Base-by-base conservation (phyloP, 2,113 vertebrate genomes). In the Perccottus glenii region DNA sequence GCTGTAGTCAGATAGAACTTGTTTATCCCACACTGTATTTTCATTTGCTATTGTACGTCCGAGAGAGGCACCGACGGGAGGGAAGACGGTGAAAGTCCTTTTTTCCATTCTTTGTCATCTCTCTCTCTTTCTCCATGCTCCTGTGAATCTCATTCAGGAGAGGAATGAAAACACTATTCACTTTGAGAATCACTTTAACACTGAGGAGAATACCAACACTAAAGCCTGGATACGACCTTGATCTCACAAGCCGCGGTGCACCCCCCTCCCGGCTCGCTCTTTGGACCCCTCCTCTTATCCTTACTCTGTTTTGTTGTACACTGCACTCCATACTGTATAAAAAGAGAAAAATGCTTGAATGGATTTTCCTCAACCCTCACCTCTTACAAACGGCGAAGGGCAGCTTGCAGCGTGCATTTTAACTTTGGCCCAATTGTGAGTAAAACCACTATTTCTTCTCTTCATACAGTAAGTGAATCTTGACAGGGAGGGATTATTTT, bases 101-200 rank as follows among this genome's bases (percentile, higher is more conserved):
- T 81, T 69, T 67, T 81, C 73, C 14, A 33, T 55, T 43, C 40
- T 79, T 78, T 83, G 81, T 81, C 72, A 64, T 79, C 60, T 75
- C 81, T 67, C 50, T 55, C 61, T 67, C 75, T 82, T 70, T 70
- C 80, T 85, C 87, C 88, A 88, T 90, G 86, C 81, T 89, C 80
- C 85, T 83, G 88, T 87, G 91, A 92, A 91, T 92, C 90, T 88
- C 90, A 91, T 93, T 92, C 88, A 90, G 83, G 74, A 72, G 81
- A 76, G 85, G 87, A 90, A 85, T 92, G 90, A 93, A 92, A 93
- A 92, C 90, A 89, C 89, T 85, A 91, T 93, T 92, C 90, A 91
- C 70, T 84, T 57, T 76, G 77, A 90, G 89, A 91, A 88, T 88
- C 89, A 88, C 85, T 87, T 89, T 79, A 91, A 87, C 86, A 88